These are phyloP conservation scores for Trichonephila inaurata DNA, from an alignment of 1,140 invertebrate genomes.

Conservation along the genomic window DNA sequence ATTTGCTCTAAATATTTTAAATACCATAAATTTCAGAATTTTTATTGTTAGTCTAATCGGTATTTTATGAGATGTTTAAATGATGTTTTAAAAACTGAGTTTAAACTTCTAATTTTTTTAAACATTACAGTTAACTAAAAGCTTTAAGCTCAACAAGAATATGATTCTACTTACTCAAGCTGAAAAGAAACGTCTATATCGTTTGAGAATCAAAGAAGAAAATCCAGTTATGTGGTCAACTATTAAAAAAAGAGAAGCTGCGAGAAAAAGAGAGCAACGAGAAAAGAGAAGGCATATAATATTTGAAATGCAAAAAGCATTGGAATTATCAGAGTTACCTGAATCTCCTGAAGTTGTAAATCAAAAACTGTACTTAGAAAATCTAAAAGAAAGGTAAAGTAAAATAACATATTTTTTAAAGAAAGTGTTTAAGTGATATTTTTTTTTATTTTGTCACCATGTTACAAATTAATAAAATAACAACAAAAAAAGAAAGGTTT, in stretches of 20 bases:
- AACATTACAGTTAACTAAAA: not conserved
- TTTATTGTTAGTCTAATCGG: too few species aligned
- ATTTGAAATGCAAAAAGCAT: slow-evolving; percentile 50
- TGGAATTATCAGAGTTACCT: slow-evolving; percentile 1
- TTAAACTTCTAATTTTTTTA: too few species aligned
- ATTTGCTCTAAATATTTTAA: too few species aligned
- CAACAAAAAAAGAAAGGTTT: not conserved
- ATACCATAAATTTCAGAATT: too few species aligned
- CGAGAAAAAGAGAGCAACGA: slow-evolving; percentile 39
- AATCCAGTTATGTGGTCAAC: slow-evolving; percentile 54
- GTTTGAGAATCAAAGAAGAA: slow-evolving; percentile 53
- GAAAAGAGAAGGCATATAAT: slow-evolving; percentile 32
- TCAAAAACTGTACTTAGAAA: slow-evolving; percentile 58
- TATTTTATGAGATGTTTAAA: too few species aligned
- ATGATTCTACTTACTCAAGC: slow-evolving; percentile 42
- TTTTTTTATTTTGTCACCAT: not conserved
- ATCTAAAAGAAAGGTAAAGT: slow-evolving; percentile 61
- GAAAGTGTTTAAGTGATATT: not conserved
- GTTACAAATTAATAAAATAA: not conserved
- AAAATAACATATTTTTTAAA: not conserved
- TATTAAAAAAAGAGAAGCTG: slow-evolving; percentile 57
- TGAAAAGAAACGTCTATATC: slow-evolving; percentile 52
- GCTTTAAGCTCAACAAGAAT: not conserved
- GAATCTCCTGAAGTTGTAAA: slow-evolving; percentile 35
- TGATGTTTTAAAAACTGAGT: too few species aligned